Conservation (phyloP, 2,797 vertebrate genomes). For the Bufotes viridis region DNA sequence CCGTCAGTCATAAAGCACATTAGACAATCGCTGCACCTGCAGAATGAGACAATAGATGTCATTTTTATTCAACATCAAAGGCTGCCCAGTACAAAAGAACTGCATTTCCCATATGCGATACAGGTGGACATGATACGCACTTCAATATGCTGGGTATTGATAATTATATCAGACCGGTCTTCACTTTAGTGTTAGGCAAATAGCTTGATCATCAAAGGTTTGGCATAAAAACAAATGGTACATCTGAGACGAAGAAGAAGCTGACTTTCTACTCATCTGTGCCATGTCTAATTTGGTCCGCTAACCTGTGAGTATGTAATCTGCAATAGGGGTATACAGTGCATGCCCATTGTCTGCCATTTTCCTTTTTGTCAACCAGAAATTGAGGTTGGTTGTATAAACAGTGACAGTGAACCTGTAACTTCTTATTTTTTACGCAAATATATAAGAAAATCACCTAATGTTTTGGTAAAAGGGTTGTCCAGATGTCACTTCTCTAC, state of each 20-base stretch:
- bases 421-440: too few species aligned
- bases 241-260: neutral
- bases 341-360: neutral
- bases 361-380: neutral
- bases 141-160: neutral
- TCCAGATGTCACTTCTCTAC: too few species aligned
- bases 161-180: neutral
- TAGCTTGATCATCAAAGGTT: slow-evolving; percentile 12
- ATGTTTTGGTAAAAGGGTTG: too few species aligned
- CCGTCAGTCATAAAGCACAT: slow-evolving; percentile 7
- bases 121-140: neutral
- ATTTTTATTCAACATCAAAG: slow-evolving; percentile 12
- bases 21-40: slow-evolving; percentile 26
- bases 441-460: neutral
- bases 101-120: neutral
- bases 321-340: neutral
- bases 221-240: neutral
- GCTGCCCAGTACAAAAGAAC: neutral
- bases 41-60: slow-evolving; percentile 20
- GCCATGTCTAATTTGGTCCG: neutral
- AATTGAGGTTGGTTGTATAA: neutral
- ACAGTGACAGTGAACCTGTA: neutral
- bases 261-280: neutral
- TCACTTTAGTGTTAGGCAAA: neutral
- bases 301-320: neutral